A percentile compares a stretch with the other conserved stretches of the same genome.
phyloP scores from a whole-genome alignment of 2,888 invertebrate species.

The Pantelozetes paolii region DNA sequence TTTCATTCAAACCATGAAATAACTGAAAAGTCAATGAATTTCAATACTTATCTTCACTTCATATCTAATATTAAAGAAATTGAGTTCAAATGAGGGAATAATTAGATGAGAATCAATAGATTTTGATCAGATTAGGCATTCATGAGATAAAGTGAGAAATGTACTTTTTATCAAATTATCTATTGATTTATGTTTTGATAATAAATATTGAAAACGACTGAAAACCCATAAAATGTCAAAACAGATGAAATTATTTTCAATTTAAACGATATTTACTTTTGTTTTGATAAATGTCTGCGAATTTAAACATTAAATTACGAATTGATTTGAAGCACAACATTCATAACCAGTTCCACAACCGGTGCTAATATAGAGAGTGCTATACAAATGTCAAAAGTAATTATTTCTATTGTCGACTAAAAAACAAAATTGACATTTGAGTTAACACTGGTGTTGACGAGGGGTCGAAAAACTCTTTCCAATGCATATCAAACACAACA shows the following conservation, averaged over 20 bases:
- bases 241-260: not conserved
- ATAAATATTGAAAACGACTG: no score
- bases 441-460: not conserved
- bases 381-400: slow-evolving; percentile 2
- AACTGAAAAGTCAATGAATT: no score
- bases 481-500: not conserved
- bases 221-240: not conserved
- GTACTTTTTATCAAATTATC: no score
- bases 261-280: not conserved
- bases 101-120: no score
- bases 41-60: no score
- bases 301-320: not conserved
- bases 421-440: not conserved
- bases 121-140: no score
- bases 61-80: no score
- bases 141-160: no score
- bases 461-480: slow-evolving; percentile 4
- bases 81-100: no score
- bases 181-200: no score
- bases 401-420: not conserved
- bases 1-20: no score
- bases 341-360: not conserved
- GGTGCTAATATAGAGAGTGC: not conserved
- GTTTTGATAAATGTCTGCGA: slow-evolving; percentile 4
- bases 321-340: not conserved